A percentile compares a stretch with the other conserved stretches of the same genome.
phyloP scores from a whole-genome alignment of 23 tunicate species.

The Diplosoma virens region DNA sequence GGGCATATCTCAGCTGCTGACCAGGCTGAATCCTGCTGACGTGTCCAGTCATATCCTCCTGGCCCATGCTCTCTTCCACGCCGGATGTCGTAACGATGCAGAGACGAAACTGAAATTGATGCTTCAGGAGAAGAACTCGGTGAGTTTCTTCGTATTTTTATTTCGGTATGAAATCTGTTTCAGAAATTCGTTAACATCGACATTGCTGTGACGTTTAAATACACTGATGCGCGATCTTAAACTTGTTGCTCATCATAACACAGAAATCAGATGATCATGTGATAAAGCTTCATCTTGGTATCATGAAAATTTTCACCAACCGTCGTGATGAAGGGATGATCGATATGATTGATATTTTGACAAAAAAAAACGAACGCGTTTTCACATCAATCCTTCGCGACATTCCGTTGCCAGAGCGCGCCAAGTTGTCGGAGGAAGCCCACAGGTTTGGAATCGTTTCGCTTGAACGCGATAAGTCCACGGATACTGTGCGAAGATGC shows the following conservation, averaged over 20 bases:
- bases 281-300: constrained; percentile 68
- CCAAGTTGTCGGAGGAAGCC: constrained; percentile 42
- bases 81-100: constrained; percentile 71
- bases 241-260: background rate
- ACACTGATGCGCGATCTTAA: background rate
- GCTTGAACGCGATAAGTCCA: constrained; percentile 36
- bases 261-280: constrained; percentile 70
- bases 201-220: background rate
- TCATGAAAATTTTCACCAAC: constrained; percentile 62
- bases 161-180: background rate
- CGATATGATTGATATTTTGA: constrained; percentile 41
- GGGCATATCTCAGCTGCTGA: constrained; percentile 62
- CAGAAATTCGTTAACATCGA: background rate
- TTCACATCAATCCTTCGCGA: constrained; percentile 59
- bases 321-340: constrained; percentile 66
- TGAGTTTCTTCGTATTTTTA: background rate
- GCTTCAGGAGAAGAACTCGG: constrained; percentile 50
- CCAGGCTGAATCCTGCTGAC: constrained; percentile 68
- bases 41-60: constrained; percentile 65
- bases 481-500: constrained; percentile 38
- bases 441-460: constrained; percentile 58
- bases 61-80: constrained; percentile 79
- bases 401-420: constrained; percentile 62
- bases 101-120: constrained; percentile 69
- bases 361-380: constrained; percentile 48